These are phyloP conservation scores for Poecile montanus DNA, from an alignment of 2,797 vertebrate genomes.

Conservation along the genomic window DNA sequence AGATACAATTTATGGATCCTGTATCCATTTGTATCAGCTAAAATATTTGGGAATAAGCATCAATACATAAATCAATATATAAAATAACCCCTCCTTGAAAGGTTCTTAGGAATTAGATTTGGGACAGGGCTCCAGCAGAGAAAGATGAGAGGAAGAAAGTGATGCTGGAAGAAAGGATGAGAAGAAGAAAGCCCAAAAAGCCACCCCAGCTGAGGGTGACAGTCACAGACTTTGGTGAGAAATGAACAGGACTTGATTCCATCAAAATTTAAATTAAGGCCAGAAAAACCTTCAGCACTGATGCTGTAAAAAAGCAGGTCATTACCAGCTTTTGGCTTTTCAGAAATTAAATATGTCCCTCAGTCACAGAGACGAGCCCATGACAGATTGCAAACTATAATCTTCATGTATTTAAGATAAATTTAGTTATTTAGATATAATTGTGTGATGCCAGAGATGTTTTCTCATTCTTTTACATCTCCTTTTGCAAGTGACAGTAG, in stretches of 20 bases:
- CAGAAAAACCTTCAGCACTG: neutral
- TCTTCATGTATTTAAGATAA: neutral
- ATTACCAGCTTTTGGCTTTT: neutral
- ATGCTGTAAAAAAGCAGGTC: neutral
- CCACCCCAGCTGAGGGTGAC: neutral
- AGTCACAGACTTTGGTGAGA: neutral
- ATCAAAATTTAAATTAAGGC: neutral
- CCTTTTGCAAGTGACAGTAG: constrained; percentile 7
- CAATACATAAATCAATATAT: neutral
- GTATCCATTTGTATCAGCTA: neutral
- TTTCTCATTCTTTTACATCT: constrained; percentile 29
- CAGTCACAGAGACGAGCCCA: neutral
- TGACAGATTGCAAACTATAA: neutral
- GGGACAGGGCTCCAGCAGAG: neutral
- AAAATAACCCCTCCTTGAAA: neutral
- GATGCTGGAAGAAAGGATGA: neutral
- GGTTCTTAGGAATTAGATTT: neutral
- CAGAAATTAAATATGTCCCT: neutral
- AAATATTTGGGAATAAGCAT: neutral
- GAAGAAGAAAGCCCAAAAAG: neutral
- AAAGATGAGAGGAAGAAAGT: neutral
- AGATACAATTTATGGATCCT: neutral
- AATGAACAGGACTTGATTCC: neutral
- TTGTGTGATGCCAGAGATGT: constrained; percentile 6
- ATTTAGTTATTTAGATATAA: constrained; percentile 24